Base-by-base conservation (phyloP, 2,113 vertebrate genomes). In the Hepsetus odoe region DNA sequence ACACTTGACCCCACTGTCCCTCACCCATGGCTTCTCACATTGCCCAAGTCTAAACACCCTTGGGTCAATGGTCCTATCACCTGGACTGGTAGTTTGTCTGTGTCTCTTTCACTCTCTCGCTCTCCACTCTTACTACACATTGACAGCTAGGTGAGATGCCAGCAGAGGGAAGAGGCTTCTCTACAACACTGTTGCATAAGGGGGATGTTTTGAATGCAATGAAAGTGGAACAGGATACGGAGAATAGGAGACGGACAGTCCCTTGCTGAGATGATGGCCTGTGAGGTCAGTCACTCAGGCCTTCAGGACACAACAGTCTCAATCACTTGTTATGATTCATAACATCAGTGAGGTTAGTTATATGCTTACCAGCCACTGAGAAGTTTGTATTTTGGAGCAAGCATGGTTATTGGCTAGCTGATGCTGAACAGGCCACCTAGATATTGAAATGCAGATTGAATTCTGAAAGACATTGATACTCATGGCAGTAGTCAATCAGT, bases 1-100 rank as follows among this genome's bases (percentile, higher is more conserved):
- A 38, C 28, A 18, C 24, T 32, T 16, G 64, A 9, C 28, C 28
- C 59, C 65, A 38, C 66, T 44, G 90, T 90, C 92, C 89, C 89
- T 88, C 90, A 30, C 67, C 24, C 20, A 1, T 30, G 38, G 56
- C 0, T 42, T 61, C 38, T 55, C 32, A 80, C 76, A 68, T 77
- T 56, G 8, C 74, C 38, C 32, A 24, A 49, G 66, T 72, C 77
- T 81, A 87, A 84, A 86, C 85, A 82, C 86, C 65, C 80, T n/a
- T 12, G 13, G 4, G 5, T 33, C 32, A n/a, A 6, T 12, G 55
- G 58, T 30, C 26, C 28, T 3, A 14, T 14, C 28, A 2, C 32
- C 32, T 35, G 59, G 30, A n/a, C n/a, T n/a, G n/a, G n/a, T n/a
- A n/a, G 16, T 35, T 35, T 35, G 59, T 33, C 30, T 33, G 8